Conservation (phyloP, 2,113 vertebrate species). For the Oncorhynchus masou region DNA sequence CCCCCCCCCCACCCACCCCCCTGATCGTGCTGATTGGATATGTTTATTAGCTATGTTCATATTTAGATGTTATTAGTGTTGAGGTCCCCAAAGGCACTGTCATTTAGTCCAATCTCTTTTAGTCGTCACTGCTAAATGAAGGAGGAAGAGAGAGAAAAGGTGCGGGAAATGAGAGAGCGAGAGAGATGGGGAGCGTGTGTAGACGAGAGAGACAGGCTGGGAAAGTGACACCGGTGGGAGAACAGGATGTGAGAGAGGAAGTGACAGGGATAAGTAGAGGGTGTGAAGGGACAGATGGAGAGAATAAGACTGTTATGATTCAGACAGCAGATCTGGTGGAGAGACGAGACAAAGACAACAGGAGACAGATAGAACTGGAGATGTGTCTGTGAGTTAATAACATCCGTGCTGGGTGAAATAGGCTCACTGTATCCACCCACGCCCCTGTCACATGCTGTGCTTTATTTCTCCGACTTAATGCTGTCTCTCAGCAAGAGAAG, state of each 20-base stretch:
- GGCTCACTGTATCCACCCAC: background rate
- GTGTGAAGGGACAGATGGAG: background rate
- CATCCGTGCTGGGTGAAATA: too few species aligned
- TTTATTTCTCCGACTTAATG: background rate
- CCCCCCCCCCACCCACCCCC: conserved; percentile 23
- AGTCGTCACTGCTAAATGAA: background rate
- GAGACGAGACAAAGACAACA: background rate
- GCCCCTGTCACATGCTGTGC: background rate
- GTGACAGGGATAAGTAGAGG: background rate
- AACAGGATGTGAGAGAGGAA: background rate
- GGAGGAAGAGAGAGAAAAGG: background rate
- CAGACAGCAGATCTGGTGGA: background rate
- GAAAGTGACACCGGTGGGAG: background rate
- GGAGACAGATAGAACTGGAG: background rate
- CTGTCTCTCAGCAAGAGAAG: conserved; percentile 1
- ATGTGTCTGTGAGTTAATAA: too few species aligned
- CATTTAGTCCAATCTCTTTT: background rate
- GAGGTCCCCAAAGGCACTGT: background rate
- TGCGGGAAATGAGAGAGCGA: background rate
- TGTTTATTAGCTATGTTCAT: conserved; percentile 45
- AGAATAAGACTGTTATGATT: background rate
- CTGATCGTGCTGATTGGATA: conserved; percentile 56
- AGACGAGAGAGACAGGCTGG: background rate
- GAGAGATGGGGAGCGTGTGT: conserved; percentile 4
- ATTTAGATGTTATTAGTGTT: conserved; percentile 48